Evolutionary conservation across 2,888 invertebrate species (phyloP), one percentile per base, ranked within the genome.

Genomic region (Lamproptera curius): DNA sequence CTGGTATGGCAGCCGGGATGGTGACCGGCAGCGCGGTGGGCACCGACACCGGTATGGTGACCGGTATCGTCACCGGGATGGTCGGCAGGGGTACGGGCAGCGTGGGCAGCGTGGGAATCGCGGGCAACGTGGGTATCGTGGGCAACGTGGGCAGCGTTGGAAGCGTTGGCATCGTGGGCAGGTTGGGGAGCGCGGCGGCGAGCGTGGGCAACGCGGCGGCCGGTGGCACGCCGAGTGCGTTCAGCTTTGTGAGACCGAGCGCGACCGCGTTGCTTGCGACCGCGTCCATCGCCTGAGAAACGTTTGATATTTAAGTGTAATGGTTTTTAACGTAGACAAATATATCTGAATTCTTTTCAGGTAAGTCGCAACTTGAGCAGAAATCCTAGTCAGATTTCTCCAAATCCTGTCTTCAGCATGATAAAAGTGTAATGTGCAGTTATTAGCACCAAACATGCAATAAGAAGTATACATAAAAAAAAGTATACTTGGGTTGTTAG

Each of bases 261-360:
- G 92, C 91, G 5, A 94, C 94, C 1, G 95, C 95, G 76, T 94
- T 96, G 67, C 93, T 93, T 41, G 96, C 95, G 9, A 96, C 95
- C 1, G 97, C 97, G 82, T 98, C 98, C 93, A 98, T 94, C 1
- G 98, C 99, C 89, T 98, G 97, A 2, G 15, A 9, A n/a, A n/a
- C n/a, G n/a, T n/a, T n/a, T n/a, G n/a, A n/a, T n/a, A n/a, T n/a
- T n/a, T n/a, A n/a, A n/a, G n/a, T n/a, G n/a, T n/a, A n/a, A n/a
- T n/a, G n/a, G n/a, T n/a, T n/a, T n/a, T n/a, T n/a, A n/a, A n/a
- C n/a, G n/a, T n/a, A n/a, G n/a, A n/a, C n/a, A n/a, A n/a, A n/a
- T n/a, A n/a, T n/a, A n/a, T n/a, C n/a, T n/a, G n/a, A n/a, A n/a
- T n/a, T n/a, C n/a, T n/a, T n/a, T n/a, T n/a, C n/a, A n/a, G n/a